Percentiles rank a stretch among this genome's conserved stretches.
phyloP scores from a whole-genome alignment of 1,140 invertebrate genomes.

The Bradynema listronoti region DNA sequence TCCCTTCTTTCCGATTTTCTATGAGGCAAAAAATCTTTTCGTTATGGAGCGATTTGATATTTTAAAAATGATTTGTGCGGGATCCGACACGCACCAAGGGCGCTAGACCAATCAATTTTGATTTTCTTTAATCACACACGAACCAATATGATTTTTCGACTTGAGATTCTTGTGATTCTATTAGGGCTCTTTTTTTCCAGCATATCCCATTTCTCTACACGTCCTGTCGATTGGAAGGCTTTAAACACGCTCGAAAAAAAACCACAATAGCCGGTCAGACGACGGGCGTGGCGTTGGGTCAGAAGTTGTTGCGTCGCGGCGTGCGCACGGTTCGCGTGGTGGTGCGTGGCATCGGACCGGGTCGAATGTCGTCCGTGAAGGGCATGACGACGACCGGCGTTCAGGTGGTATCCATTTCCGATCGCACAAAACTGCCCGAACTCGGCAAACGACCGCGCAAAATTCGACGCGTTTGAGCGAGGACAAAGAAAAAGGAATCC shows the following conservation, averaged over 20 bases:
- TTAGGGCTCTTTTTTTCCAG: neutral
- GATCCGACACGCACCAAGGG: too few relatives aligned
- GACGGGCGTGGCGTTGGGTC: constrained; percentile 72
- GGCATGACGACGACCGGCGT: constrained; percentile 80
- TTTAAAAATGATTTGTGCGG: too few relatives aligned
- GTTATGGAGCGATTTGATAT: too few relatives aligned
- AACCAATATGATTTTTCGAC: too few relatives aligned
- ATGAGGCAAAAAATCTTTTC: too few relatives aligned
- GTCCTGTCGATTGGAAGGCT: constrained; percentile 81
- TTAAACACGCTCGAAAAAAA: constrained; percentile 85
- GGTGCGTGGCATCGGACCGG: constrained; percentile 57
- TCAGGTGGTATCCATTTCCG: constrained; percentile 77
- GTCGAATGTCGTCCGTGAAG: constrained; percentile 71
- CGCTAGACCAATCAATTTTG: too few relatives aligned
- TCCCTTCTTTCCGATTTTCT: too few relatives aligned
- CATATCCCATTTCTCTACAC: constrained; percentile 55
- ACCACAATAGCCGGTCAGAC: constrained; percentile 91
- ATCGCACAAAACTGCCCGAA: constrained; percentile 74
- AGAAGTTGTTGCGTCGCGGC: constrained; percentile 50
- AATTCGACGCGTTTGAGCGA: constrained; percentile 40
- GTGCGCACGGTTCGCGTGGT: constrained; percentile 61
- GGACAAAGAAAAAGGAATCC: neutral
- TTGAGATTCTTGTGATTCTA: neutral
- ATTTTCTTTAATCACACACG: too few relatives aligned
- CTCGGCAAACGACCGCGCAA: constrained; percentile 62